Conservation (phyloP, 2,888 invertebrate genomes). For the Timema cristinae region DNA sequence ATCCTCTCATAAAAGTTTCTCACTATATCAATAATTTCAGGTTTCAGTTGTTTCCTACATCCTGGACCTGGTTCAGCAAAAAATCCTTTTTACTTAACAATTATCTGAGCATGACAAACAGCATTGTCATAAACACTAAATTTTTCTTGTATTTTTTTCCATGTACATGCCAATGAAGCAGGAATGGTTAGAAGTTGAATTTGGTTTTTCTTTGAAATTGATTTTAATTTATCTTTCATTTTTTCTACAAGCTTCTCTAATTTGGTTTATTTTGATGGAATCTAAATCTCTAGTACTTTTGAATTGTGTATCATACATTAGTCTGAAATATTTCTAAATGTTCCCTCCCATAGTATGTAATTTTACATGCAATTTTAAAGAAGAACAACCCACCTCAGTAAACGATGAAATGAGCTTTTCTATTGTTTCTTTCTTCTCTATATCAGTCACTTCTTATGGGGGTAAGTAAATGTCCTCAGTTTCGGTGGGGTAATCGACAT, state of each 20-base stretch:
- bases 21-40: too few relatives aligned
- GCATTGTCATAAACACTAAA: neutral
- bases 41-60: neutral
- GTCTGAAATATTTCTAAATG: neutral
- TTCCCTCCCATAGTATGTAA: neutral
- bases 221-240: neutral
- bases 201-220: neutral
- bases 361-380: slow-evolving; percentile 10
- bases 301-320: neutral
- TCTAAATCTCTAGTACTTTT: slow-evolving; percentile 1
- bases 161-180: slow-evolving; percentile 14
- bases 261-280: neutral
- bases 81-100: slow-evolving; percentile 7
- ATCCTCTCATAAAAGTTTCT: too few relatives aligned
- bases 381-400: neutral
- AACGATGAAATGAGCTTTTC: neutral
- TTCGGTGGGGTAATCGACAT: neutral
- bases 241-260: neutral
- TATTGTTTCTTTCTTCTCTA: slow-evolving; percentile 11
- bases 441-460: neutral
- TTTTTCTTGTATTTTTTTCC: slow-evolving; percentile 9
- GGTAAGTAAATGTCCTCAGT: neutral
- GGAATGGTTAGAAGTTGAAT: slow-evolving; percentile 18
- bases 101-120: slow-evolving; percentile 10
- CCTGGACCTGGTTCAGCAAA: neutral